Evolutionary conservation across 2,113 vertebrate species (phyloP), one percentile per base, ranked within the genome.

Genomic region (Heloderma charlesbogerti): DNA sequence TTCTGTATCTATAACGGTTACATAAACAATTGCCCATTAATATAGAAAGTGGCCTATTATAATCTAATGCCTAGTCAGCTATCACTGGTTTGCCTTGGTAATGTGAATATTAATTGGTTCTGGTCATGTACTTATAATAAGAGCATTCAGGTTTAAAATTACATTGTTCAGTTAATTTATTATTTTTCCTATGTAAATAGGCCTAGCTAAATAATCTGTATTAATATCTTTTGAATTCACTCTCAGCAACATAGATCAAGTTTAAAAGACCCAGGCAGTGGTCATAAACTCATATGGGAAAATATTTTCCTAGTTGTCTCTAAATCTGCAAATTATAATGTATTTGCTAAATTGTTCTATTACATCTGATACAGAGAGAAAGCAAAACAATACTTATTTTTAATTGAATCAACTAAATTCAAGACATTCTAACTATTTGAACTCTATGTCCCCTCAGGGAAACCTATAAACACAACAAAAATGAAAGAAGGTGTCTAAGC

Each of bases 131-230:
- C 31, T 89, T 81, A 88, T 88, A 88, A 63, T 66, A 78, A 78
- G 74, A 69, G 78, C 88, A 82, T 31, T 82, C 78, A 63, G 45
- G 77, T 89, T 81, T 89, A 71, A 89, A 89, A 89, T 81, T 81
- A 81, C 66, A 89, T 71, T 89, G 63, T 71, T 89, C 40, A 71
- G 27, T n/a, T 66, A 51, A 71, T 81, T 81, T 82, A 78, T 88
- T 88, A 88, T 78, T 88, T 88, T 87, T 60, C 34, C 40, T 54
- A 29, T 82, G 63, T 71, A 31, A 34, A 3, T 80, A 79, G 48
- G 18, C 10, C 48, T 40, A 54, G 54, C 88, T 82, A 69, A 81
- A 89, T 82, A 40, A 82, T 81, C 63, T 40, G 45, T 37, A 63
- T 78, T 31, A 66, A 51, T 89, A 37, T 51, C 13, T 67, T 54